Conservation (phyloP, 2,888 invertebrate genomes). For the Leptinotarsa peninsularis region DNA sequence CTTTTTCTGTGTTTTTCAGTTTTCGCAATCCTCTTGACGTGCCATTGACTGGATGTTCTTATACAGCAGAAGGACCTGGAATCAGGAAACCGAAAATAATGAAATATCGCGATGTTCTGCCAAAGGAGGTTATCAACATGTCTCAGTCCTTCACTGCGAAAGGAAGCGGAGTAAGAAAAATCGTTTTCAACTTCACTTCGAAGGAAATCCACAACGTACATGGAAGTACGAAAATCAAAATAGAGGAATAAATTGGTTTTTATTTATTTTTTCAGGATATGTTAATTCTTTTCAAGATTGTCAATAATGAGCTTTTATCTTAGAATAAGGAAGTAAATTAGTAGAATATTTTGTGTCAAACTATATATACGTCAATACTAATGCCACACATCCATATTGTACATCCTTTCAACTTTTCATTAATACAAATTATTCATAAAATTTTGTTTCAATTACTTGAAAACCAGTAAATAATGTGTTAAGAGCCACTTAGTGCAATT, state of each 20-base stretch:
- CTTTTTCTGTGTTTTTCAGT: conserved; percentile 64
- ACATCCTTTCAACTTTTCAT: too few relatives aligned
- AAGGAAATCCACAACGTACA: conserved; percentile 77
- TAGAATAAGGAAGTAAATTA: too few relatives aligned
- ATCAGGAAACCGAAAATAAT: conserved; percentile 59
- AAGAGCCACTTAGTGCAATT: too few relatives aligned
- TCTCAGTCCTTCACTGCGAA: conserved; percentile 74
- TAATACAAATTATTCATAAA: too few relatives aligned
- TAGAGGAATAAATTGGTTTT: conserved; percentile 58
- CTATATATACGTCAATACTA: too few relatives aligned
- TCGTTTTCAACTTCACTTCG: conserved; percentile 81
- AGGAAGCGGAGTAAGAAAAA: conserved; percentile 73
- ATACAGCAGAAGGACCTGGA: conserved; percentile 79
- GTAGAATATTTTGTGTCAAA: too few relatives aligned
- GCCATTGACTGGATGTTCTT: conserved; percentile 74
- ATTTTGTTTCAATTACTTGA: too few relatives aligned
- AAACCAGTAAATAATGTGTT: too few relatives aligned
- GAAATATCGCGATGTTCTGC: conserved; percentile 66
- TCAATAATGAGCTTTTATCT: too few relatives aligned
- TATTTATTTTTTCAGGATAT: not conserved
- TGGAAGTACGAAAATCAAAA: conserved; percentile 74
- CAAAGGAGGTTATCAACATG: conserved; percentile 69
- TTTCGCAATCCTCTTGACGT: conserved; percentile 79
- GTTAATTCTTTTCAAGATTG: not conserved
- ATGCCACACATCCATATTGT: too few relatives aligned